Evolutionary conservation across 1,140 invertebrate species (phyloP), one percentile per base, ranked within the genome.

Genomic region (Pectinophora gossypiella): DNA sequence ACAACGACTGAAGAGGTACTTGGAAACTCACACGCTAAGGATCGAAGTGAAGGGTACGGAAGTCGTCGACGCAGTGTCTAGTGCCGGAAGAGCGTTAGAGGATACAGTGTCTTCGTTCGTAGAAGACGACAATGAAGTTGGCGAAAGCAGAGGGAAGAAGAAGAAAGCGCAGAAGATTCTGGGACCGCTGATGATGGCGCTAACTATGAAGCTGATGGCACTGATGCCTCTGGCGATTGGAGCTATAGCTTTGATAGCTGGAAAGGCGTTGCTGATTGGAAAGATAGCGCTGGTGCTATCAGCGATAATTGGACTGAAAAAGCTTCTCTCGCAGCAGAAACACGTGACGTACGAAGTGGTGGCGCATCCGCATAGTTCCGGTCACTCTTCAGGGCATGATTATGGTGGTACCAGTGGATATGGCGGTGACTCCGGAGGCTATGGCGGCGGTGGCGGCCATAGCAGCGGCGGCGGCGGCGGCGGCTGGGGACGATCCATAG

Each of bases 281-380:
- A 96, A 95, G 80, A 92, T 96, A 62, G 95, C 95, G 3, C 88
- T 96, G 45, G 93, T 96, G 0, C 90, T 96, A 15, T 94, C 94
- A 0, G 92, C 93, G 44, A 93, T 96, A 27, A 95, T 95, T 62
- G 94, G 94, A 1, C 79, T 95, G 76, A 95, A 95, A 90, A 95
- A 95, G 72, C 46, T 95, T 6, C 77, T 95, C 38, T 87, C 90
- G 48, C 89, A 91, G 74, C 92, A 93, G 77, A 95, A 95, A 74
- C 94, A 94, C 67, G 94, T 95, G 48, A 95, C 94, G 0, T 95
- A 95, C 75, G 94, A 95, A 65, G 94, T 95, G 3, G 93, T 95
- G 0, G 90, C 93, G 1, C 94, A 95, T 72, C 93, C 94, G n/a
- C 94, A 95, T 5, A 15, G 16, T 70, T 93, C 94, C 75, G 89